Percentiles rank a stretch among this genome's conserved stretches.
These are phyloP conservation scores for Podotricha telesiphe DNA, from an alignment of 2,888 invertebrate species.

Conservation along the genomic window DNA sequence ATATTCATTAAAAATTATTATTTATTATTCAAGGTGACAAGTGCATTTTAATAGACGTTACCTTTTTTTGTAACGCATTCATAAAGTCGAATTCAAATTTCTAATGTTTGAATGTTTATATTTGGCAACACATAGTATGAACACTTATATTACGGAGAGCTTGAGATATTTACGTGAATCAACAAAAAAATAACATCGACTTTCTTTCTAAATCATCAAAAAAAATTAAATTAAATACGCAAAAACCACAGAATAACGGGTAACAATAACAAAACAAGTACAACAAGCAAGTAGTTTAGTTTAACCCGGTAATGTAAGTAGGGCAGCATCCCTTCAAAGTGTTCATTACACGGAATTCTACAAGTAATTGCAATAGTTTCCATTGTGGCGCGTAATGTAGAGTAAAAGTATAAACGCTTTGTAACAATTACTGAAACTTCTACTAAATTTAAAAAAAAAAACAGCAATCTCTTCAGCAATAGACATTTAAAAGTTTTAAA, in stretches of 20 bases:
- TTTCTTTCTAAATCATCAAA: too few species aligned
- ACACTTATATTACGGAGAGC: too few species aligned
- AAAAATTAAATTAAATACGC: background rate
- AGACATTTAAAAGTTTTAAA: background rate
- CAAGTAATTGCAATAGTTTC: constrained; percentile 7
- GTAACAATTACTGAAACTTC: background rate
- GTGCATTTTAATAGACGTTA: too few species aligned
- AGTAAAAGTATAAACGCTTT: background rate
- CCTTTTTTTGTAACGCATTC: too few species aligned
- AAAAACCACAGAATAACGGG: too few species aligned
- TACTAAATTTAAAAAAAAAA: background rate
- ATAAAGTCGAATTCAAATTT: too few species aligned
- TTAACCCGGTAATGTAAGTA: constrained; percentile 1
- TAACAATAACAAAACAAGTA: constrained; percentile 3
- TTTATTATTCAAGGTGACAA: constrained; percentile 10
- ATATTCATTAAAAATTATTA: constrained; percentile 1
- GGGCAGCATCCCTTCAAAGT: constrained; percentile 14
- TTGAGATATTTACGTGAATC: too few species aligned
- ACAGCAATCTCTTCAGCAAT: background rate
- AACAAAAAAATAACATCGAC: too few species aligned
- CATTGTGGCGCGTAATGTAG: background rate
- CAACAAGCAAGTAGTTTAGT: constrained; percentile 12
- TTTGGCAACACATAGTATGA: too few species aligned
- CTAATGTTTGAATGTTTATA: too few species aligned
- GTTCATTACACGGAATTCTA: constrained; percentile 11